Conservation (phyloP, 2,888 invertebrate genomes). For the Pardosa pseudoannulata region DNA sequence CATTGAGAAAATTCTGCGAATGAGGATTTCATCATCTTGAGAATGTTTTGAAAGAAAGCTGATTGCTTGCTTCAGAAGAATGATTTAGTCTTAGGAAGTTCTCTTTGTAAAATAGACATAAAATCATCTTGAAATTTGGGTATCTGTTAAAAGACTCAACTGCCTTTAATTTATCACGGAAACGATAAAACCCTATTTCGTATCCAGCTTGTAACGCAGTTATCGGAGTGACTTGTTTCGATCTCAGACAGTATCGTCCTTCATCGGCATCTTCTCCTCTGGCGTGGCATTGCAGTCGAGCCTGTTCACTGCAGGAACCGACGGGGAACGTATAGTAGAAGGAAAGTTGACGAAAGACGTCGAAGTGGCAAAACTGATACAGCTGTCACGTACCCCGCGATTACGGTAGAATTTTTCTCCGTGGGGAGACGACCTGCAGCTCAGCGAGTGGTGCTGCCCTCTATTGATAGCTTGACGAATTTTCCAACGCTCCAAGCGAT, state of each 20-base stretch:
- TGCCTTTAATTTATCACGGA: too few species aligned
- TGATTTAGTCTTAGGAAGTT: too few species aligned
- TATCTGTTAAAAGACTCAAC: too few species aligned
- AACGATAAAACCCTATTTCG: too few species aligned
- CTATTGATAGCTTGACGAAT: conserved; percentile 39
- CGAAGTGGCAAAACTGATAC: conserved; percentile 58
- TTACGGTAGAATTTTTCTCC: conserved; percentile 49
- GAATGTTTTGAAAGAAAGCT: too few species aligned
- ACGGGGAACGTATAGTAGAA: conserved; percentile 31
- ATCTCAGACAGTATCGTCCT: conserved; percentile 42
- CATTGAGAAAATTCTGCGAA: too few species aligned
- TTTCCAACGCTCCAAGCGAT: conserved; percentile 50
- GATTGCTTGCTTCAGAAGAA: too few species aligned
- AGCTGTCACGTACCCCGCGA: conserved; percentile 43
- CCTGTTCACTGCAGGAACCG: conserved; percentile 24
- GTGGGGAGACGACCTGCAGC: conserved; percentile 41
- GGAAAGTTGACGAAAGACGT: conserved; percentile 55
- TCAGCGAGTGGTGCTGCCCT: conserved; percentile 49
- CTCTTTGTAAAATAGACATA: too few species aligned
- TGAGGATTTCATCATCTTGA: too few species aligned
- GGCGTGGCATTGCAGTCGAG: conserved; percentile 24
- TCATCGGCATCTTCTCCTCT: conserved; percentile 10
- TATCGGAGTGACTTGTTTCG: too few species aligned
- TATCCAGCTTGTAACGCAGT: too few species aligned
- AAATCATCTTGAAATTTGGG: too few species aligned